Conservation (phyloP, 2,797 vertebrate genomes). For the Anguilla megastoma region DNA sequence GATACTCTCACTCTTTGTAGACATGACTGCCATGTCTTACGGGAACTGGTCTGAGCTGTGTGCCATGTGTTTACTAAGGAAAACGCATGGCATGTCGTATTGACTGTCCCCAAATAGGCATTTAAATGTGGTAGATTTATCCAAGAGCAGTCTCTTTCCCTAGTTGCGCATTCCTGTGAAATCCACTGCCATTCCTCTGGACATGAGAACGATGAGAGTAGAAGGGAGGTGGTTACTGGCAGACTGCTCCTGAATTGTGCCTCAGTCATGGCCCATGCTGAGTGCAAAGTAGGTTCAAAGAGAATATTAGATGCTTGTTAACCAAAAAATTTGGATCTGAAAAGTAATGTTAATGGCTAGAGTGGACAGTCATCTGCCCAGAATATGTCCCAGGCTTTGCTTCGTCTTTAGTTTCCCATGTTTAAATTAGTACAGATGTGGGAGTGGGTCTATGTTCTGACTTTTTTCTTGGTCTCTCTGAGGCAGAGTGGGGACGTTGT, state of each 20-base stretch:
- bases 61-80: background rate
- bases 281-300: slow-evolving; percentile 50
- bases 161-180: background rate
- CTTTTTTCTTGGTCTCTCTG: background rate
- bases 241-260: slow-evolving; percentile 47
- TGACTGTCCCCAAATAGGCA: background rate
- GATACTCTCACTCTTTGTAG: background rate
- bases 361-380: slow-evolving; percentile 29
- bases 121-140: background rate
- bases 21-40: background rate
- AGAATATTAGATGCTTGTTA: slow-evolving; percentile 40
- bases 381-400: background rate
- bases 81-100: background rate
- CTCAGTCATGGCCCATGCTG: slow-evolving; percentile 42
- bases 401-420: background rate
- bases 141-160: background rate
- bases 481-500: background rate
- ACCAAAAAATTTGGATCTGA: slow-evolving; percentile 40
- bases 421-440: slow-evolving; percentile 21
- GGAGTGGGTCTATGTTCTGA: background rate
- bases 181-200: slow-evolving; percentile 46
- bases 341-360: slow-evolving; percentile 37
- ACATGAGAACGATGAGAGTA: slow-evolving; percentile 51
- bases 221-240: slow-evolving; percentile 55
- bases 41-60: background rate